Evolutionary conservation across 1,140 invertebrate species (phyloP).

Genomic region (Halesus radiatus): DNA sequence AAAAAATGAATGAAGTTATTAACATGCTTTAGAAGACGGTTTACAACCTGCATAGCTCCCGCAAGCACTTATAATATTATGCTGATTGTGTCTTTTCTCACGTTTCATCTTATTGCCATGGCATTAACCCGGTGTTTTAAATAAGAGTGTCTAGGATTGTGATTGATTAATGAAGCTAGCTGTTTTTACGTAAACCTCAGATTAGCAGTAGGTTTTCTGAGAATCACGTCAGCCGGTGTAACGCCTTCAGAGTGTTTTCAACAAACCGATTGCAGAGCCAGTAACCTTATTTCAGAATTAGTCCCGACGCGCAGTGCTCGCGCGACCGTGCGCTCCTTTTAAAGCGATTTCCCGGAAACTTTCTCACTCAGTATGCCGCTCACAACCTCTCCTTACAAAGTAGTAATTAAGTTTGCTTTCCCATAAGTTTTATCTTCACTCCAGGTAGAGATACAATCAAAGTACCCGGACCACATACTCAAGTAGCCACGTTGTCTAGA

Average conservation of each 20-base stretch:
- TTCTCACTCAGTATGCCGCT: conserved; percentile 42
- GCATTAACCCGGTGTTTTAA: no score
- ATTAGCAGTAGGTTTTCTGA: background rate
- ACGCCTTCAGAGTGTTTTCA: background rate
- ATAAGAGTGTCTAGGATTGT: no score
- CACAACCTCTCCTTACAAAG: conserved; percentile 38
- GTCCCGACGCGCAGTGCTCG: background rate
- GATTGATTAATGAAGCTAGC: no score
- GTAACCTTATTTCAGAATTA: background rate
- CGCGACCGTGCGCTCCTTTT: conserved; percentile 6
- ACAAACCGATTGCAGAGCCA: background rate
- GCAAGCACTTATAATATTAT: no score
- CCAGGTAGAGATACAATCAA: conserved; percentile 9
- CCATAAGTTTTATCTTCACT: conserved; percentile 47
- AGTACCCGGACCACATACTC: conserved; percentile 19
- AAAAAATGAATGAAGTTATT: no score
- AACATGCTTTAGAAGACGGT: no score
- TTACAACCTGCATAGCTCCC: no score
- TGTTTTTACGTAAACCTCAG: no score
- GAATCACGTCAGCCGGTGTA: background rate
- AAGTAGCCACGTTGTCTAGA: background rate
- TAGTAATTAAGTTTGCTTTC: conserved; percentile 51
- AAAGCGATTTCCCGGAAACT: conserved; percentile 44
- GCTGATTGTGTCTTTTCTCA: no score
- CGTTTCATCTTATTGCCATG: no score